A percentile compares a stretch with the other conserved stretches of the same genome.
Conservation (phyloP, 2,888 invertebrate species). For the Gonocerus acuteangulatus region DNA sequence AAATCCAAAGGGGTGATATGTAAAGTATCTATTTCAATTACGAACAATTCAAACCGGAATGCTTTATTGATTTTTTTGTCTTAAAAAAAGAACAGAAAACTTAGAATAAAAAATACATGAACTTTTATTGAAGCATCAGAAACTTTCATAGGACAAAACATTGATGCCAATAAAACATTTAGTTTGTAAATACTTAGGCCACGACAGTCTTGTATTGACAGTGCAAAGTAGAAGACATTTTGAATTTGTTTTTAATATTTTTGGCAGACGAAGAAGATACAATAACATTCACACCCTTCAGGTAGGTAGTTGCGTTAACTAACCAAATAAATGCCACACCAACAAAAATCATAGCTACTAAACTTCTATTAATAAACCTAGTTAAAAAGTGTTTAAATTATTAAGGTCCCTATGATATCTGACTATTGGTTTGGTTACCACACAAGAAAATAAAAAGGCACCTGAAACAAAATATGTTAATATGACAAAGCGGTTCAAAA, state of each 20-base stretch:
- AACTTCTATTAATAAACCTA: constrained; percentile 4
- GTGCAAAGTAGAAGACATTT: constrained; percentile 3
- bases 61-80: no score
- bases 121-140: no score
- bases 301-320: constrained; percentile 1
- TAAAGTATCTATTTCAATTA: constrained; percentile 9
- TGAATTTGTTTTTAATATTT: no score
- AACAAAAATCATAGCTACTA: constrained; percentile 13
- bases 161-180: background rate
- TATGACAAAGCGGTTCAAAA: background rate
- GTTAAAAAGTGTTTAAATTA: constrained; percentile 1
- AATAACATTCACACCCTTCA: constrained; percentile 18
- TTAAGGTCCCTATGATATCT: background rate
- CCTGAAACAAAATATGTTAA: background rate
- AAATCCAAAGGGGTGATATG: constrained; percentile 20
- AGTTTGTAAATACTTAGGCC: constrained; percentile 7
- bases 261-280: constrained; percentile 1
- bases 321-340: constrained; percentile 23
- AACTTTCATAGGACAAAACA: no score
- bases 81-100: no score
- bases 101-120: no score
- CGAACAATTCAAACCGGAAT: background rate
- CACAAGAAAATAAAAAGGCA: background rate
- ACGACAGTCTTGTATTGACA: constrained; percentile 2
- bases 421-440: background rate